These are phyloP conservation scores for Crotalus helleri DNA, from an alignment of 2,113 vertebrate genomes.

Conservation along the genomic window DNA sequence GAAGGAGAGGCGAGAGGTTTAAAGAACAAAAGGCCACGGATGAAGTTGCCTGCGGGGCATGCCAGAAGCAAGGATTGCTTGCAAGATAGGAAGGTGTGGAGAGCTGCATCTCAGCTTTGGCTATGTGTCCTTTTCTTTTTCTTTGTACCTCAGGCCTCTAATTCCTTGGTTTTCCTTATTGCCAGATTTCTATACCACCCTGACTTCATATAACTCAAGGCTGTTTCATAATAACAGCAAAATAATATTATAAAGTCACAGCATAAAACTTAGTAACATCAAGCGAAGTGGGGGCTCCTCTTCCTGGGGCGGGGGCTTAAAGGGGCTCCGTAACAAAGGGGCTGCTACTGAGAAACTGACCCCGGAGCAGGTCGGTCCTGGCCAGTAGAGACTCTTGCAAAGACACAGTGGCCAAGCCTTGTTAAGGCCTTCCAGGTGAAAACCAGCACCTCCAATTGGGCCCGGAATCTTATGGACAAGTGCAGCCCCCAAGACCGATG, in stretches of 20 bases:
- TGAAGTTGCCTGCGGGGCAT: not conserved
- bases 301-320: not conserved
- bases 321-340: not conserved
- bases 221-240: not conserved
- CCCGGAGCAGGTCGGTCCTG: not conserved
- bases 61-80: not conserved
- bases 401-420: not conserved
- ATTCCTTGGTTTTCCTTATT: not conserved
- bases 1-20: not conserved
- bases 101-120: not conserved
- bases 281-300: not conserved
- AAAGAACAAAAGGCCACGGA: not conserved
- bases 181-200: not conserved
- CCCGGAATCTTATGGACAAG: not conserved
- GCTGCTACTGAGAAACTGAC: not conserved
- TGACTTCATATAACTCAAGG: fast-evolving
- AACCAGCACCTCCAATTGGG: not conserved
- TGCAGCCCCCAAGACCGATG: not conserved
- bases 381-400: not conserved
- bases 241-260: not conserved
- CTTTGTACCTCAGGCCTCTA: not conserved
- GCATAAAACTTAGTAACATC: not conserved
- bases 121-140: not conserved
- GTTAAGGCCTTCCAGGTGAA: not conserved
- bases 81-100: not conserved